A percentile compares a stretch with the other conserved stretches of the same genome.
phyloP scores from a whole-genome alignment of 2,888 invertebrate species.

The Branchellion lobata region DNA sequence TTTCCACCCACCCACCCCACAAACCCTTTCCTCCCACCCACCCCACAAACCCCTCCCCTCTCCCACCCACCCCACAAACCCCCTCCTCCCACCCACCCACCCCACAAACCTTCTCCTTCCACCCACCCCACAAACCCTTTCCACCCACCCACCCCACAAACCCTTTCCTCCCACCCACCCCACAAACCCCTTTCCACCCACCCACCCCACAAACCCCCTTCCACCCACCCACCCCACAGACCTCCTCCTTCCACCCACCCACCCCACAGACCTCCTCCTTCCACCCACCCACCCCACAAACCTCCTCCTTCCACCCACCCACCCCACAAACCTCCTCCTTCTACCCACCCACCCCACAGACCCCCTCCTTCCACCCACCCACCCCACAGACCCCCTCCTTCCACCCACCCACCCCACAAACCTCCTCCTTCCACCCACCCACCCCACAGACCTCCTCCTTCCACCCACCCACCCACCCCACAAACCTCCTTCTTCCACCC shows the following conservation, averaged over 20 bases:
- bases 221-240: not conserved
- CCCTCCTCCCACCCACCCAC: not conserved
- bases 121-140: not conserved
- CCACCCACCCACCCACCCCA: not conserved
- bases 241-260: constrained; percentile 2
- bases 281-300: not conserved
- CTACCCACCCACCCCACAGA: not conserved
- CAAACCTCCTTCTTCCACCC: not conserved
- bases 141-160: no score
- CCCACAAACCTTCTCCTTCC: not conserved
- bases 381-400: not conserved
- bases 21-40: not conserved
- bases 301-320: not conserved
- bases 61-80: not conserved
- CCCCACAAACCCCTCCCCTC: no score
- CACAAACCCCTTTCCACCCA: not conserved
- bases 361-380: not conserved
- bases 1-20: no score
- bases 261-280: not conserved
- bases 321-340: not conserved
- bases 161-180: not conserved
- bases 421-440: not conserved
- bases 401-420: not conserved
- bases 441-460: not conserved
- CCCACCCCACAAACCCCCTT: not conserved